Evolutionary conservation across 2,797 vertebrate genomes (phyloP).

Genomic region (Heteromormyrus szaboi): DNA sequence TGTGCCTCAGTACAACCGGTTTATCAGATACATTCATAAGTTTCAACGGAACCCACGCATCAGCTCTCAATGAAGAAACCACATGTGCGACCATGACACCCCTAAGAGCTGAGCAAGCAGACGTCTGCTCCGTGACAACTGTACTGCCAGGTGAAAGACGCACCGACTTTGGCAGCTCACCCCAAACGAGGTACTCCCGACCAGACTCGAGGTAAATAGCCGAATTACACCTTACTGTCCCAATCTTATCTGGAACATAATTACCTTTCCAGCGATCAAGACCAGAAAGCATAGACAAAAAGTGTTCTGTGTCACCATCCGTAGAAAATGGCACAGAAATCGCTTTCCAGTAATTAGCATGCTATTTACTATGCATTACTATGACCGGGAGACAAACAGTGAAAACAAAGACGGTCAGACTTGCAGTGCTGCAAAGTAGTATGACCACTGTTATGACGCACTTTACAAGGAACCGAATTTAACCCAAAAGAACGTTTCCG

Average conservation of each 20-base stretch:
- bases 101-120: conserved; percentile 11
- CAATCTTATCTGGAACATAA: background rate
- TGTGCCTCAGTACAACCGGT: background rate
- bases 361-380: background rate
- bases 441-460: background rate
- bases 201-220: background rate
- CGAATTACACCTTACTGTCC: background rate
- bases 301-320: background rate
- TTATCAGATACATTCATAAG: background rate
- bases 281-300: background rate
- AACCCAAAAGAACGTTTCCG: background rate
- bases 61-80: conserved; percentile 23
- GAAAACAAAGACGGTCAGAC: background rate
- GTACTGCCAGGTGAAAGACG: conserved; percentile 27
- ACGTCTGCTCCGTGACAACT: conserved; percentile 21
- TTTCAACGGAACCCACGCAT: conserved; percentile 24
- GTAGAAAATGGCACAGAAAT: background rate
- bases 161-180: background rate
- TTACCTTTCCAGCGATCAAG: background rate
- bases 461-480: background rate
- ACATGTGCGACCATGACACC: conserved; percentile 12
- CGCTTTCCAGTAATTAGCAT: background rate
- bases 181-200: background rate
- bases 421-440: background rate
- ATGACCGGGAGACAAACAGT: background rate